Evolutionary conservation across 2,888 invertebrate species (phyloP), one percentile per base, ranked within the genome.

Genomic region (Zaprionus lineosus): DNA sequence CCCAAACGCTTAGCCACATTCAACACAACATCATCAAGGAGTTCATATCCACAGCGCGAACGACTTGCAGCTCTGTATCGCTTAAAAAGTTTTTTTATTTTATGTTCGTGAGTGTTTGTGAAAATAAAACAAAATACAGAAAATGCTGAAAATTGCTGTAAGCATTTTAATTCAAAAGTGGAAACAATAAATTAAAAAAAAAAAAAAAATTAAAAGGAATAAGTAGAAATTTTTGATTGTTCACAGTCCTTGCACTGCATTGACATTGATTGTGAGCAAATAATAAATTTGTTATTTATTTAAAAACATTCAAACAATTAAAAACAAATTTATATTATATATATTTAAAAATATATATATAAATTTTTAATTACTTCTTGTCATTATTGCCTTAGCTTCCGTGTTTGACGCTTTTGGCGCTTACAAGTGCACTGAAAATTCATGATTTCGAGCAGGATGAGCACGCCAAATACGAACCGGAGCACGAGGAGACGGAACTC

Each of bases 401-500:
- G 41, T 88, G 78, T 26, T 28, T 81, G 62, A 61, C 65, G 12
- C 44, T 79, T 1, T 36, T 69, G 74, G 76, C 60, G 11, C 51
- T 61, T 7, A 71, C 18, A 52, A 73, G 40, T 11, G 88, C 87
- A 1, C 41, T 87, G 50, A 87, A 87, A 72, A 86, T 87, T 11
- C 88, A 87, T 41, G 88, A 87, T 2, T 88, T 69, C 28, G 85
- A 86, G 52, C 87, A 86, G 33, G 47, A 70, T 26, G 86, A 83
- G 50, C 77, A 77, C 31, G 69, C 53, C n/a, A 65, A 74, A 14
- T 68, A 87, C 53, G 77, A 87, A 40, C 84, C 82, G 39, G 79
- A 83, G 8, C 91, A 86, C 24, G 89, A 89, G 55, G 92, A 92
- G 58, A 89, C 89, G 9, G 90, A 90, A 57, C 91, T 92, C 74